phyloP scores from a whole-genome alignment of 2,888 invertebrate species.

The Odontothrips loti region DNA sequence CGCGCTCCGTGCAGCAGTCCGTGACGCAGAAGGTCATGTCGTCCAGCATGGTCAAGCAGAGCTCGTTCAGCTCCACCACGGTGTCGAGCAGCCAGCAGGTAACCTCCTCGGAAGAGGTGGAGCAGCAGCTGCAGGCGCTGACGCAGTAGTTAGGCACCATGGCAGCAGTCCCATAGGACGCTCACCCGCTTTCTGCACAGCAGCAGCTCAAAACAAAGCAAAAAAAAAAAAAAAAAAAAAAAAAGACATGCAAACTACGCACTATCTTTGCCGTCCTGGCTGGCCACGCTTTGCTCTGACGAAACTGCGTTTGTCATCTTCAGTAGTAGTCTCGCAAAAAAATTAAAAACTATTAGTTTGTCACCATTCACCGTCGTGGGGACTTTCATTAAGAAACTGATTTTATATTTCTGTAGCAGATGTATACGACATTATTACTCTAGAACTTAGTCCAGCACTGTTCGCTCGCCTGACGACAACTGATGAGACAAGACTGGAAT shows the following conservation, averaged over 20 bases:
- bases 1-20: constrained; percentile 19
- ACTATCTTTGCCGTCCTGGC: not conserved
- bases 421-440: constrained; percentile 10
- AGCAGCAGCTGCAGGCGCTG: not conserved
- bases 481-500: constrained; percentile 8
- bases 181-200: too few relatives aligned
- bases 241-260: too few relatives aligned
- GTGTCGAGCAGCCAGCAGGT: constrained; percentile 18
- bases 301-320: too few relatives aligned
- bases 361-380: too few relatives aligned
- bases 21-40: constrained; percentile 16
- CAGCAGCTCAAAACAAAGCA: too few relatives aligned
- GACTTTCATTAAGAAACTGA: too few relatives aligned
- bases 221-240: too few relatives aligned
- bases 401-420: too few relatives aligned
- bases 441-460: not conserved
- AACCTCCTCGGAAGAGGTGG: constrained; percentile 13
- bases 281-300: not conserved
- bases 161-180: not conserved
- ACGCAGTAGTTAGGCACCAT: not conserved
- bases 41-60: constrained; percentile 9
- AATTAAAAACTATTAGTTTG: too few relatives aligned
- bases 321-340: too few relatives aligned
- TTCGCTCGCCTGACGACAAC: not conserved
- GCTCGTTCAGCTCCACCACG: constrained; percentile 6